phyloP scores from a whole-genome alignment of 2,888 invertebrate species.

The Athalia cordata region DNA sequence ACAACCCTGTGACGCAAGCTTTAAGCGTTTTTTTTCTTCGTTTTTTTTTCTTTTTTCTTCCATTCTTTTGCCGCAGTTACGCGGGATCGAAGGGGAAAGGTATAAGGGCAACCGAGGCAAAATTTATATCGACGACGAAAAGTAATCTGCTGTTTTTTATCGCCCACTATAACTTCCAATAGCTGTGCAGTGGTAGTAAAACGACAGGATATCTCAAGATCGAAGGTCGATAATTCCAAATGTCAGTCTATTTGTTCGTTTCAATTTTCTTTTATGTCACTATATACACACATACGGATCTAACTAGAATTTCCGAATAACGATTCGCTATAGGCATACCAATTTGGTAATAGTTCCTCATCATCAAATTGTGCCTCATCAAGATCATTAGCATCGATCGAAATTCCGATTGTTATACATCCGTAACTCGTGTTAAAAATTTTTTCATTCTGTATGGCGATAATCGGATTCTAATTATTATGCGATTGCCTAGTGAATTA shows the following conservation, averaged over 20 bases:
- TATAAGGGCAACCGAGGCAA: conserved; percentile 11
- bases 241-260: conserved; percentile 37
- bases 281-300: background rate
- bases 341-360: background rate
- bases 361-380: background rate
- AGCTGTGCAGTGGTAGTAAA: conserved; percentile 23
- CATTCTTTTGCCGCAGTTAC: too few species aligned
- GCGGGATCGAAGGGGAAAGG: too few species aligned
- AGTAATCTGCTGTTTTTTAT: conserved; percentile 43
- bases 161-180: conserved; percentile 39
- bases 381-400: too few species aligned
- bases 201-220: conserved; percentile 42
- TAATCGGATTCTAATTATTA: too few species aligned
- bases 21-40: too few species aligned
- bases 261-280: background rate
- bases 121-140: conserved; percentile 38
- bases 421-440: too few species aligned
- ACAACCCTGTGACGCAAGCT: conserved; percentile 18
- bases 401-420: too few species aligned
- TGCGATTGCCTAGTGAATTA: too few species aligned
- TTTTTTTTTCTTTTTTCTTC: too few species aligned
- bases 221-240: conserved; percentile 36
- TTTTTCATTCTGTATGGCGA: too few species aligned
- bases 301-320: conserved; percentile 13
- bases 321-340: background rate